phyloP scores from a whole-genome alignment of 2,888 invertebrate genomes.

The Imbricaverruca yamaguchii region DNA sequence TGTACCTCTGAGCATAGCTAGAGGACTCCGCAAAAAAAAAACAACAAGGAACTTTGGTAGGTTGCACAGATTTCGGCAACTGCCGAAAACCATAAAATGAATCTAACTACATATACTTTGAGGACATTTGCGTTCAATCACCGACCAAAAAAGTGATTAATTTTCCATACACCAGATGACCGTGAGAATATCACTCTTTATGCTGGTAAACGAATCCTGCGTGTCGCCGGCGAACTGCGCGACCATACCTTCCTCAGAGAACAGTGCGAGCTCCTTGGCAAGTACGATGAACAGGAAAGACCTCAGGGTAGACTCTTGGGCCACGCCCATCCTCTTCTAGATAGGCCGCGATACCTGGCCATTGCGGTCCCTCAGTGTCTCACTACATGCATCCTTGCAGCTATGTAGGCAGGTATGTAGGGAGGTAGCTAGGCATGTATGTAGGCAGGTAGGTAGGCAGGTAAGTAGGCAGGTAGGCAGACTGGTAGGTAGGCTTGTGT shows the following conservation, averaged over 20 bases:
- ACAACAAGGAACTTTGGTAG: neutral
- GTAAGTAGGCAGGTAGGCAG: neutral
- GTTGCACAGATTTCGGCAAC: neutral
- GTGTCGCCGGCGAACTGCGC: neutral
- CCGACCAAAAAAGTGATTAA: neutral
- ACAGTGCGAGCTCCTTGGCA: neutral
- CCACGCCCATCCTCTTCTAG: neutral
- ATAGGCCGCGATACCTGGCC: neutral
- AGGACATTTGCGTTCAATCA: neutral
- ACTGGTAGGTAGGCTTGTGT: no score
- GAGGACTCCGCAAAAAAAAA: neutral
- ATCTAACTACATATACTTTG: neutral
- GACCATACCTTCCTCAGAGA: neutral
- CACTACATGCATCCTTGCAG: neutral
- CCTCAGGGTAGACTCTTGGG: neutral
- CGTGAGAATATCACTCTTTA: neutral
- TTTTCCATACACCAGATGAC: neutral
- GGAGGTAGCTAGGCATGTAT: no score
- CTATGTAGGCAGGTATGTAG: no score
- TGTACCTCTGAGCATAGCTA: neutral
- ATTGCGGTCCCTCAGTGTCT: no score
- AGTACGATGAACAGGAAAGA: neutral
- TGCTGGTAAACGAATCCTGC: neutral
- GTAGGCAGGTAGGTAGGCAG: no score
- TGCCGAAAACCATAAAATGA: neutral